Evolutionary conservation across 2,113 vertebrate species (phyloP).

Genomic region (Donacobius atricapilla): DNA sequence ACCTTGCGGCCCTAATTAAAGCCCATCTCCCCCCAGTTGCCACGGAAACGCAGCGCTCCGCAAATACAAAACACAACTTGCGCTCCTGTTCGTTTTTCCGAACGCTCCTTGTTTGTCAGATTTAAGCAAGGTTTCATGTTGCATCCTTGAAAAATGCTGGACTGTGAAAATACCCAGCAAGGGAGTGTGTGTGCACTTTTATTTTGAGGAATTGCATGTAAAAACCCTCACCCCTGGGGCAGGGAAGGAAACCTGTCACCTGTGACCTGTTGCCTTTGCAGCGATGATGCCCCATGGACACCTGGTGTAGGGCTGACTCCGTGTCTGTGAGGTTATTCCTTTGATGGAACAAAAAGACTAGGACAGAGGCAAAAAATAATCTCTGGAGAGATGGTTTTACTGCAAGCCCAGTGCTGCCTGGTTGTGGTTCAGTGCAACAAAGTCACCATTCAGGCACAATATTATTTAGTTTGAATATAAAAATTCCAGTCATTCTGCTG

Average conservation of each 20-base stretch:
- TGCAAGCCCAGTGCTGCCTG: not conserved
- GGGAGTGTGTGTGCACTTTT: accelerated
- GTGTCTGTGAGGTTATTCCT: not conserved
- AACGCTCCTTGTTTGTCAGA: not conserved
- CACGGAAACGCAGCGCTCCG: conserved; percentile 30
- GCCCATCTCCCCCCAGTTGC: not conserved
- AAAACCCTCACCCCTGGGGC: not conserved
- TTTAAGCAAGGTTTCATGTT: not conserved
- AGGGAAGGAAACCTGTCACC: not conserved
- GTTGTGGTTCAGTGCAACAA: not conserved
- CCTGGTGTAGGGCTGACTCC: not conserved
- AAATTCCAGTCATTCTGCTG: not conserved
- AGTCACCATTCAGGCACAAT: not conserved
- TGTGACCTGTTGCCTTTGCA: not conserved
- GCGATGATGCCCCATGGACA: not conserved
- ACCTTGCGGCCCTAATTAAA: not conserved
- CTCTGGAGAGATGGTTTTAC: not conserved
- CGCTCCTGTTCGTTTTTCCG: not conserved
- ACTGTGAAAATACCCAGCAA: not conserved
- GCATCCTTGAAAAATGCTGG: not conserved
- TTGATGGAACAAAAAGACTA: not conserved
- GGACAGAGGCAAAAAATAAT: not conserved
- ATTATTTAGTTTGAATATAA: not conserved
- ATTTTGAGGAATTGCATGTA: not conserved
- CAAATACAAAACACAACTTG: conserved; percentile 22